These are phyloP conservation scores for Adela reaumurella DNA, from an alignment of 2,888 invertebrate genomes.

Conservation along the genomic window DNA sequence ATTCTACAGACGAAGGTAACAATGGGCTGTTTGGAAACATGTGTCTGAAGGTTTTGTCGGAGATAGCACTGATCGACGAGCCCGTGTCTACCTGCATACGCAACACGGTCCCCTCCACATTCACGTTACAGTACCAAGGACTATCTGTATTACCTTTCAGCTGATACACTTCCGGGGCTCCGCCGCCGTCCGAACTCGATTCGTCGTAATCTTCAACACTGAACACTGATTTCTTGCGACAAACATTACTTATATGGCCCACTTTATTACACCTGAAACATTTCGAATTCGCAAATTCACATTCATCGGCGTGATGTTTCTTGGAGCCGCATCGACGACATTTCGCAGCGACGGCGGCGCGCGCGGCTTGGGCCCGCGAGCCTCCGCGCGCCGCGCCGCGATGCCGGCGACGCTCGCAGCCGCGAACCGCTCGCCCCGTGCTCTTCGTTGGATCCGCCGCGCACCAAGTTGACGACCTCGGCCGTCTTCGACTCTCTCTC, in stretches of 20 bases:
- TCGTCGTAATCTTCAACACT: not conserved
- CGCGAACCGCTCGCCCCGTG: too few species aligned
- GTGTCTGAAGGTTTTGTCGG: conserved; percentile 3
- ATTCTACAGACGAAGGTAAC: not conserved
- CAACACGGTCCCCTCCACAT: conserved; percentile 2
- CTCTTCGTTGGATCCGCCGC: too few species aligned
- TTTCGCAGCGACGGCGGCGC: conserved; percentile 1
- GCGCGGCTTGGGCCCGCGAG: too few species aligned
- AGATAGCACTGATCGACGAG: conserved; percentile 7
- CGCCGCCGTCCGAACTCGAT: not conserved
- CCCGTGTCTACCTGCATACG: conserved; percentile 9
- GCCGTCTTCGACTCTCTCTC: conserved; percentile 4
- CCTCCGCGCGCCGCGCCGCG: conserved; percentile 1
- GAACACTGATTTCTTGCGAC: not conserved
- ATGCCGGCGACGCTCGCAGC: too few species aligned
- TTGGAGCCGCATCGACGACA: too few species aligned
- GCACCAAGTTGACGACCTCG: too few species aligned
- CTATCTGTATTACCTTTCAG: conserved; percentile 2
- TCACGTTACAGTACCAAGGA: conserved; percentile 3
- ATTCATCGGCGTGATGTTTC: not conserved
- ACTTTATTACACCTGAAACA: conserved; percentile 3
- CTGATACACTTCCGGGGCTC: not conserved
- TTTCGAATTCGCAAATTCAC: conserved; percentile 4
- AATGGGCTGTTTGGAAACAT: not conserved
- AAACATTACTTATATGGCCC: conserved; percentile 6